Base-by-base conservation (phyloP, 2,797 vertebrate genomes). In the Notolabrus celidotus region DNA sequence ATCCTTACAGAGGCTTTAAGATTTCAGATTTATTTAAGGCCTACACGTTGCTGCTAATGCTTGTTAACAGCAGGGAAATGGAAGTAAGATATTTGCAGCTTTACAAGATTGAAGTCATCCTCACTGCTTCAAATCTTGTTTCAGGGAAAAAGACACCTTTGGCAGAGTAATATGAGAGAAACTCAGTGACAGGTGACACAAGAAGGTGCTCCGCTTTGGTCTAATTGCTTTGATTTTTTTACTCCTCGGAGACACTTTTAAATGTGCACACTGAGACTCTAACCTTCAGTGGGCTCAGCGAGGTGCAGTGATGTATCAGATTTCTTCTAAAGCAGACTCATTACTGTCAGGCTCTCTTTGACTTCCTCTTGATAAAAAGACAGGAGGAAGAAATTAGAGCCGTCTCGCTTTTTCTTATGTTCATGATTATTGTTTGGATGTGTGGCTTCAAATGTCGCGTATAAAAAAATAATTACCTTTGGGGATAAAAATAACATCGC, bases 211-310 rank as follows among this genome's bases (percentile, higher is more conserved):
- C 10, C 1, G 11, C 66, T 84, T 82, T 79, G 61, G 62, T 69
- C 54, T 59, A 27, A 3, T 29, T 55, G 51, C 82, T 86, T 84
- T 81, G 38, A 71, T 56, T 71, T 80, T n/a, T 34, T 51, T 43
- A 23, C 45, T 65, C 68, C 9, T 0, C 49, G 42, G 63, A 80
- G 64, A 82, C 50, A 47, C 17, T 53, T 80, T 53, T 22, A 54
- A 49, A 65, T 27, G 39, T 39, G 29, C 60, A 55, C 41, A 47
- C 70, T 33, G 25, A 77, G 43, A 67, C 58, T 66, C 47, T 60
- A 79, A 65, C 68, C 62, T 65, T 65, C 43, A 50, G 25, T 33
- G 8, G 41, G 46, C 29, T 16, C 27, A 29, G 39, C n/a, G 46
- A 49, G 39, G 20, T 61, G 41, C 3, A 17, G 23, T n/a, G 43